These are phyloP conservation scores for Lonchura striata DNA, from an alignment of 2,113 vertebrate species.

Conservation along the genomic window DNA sequence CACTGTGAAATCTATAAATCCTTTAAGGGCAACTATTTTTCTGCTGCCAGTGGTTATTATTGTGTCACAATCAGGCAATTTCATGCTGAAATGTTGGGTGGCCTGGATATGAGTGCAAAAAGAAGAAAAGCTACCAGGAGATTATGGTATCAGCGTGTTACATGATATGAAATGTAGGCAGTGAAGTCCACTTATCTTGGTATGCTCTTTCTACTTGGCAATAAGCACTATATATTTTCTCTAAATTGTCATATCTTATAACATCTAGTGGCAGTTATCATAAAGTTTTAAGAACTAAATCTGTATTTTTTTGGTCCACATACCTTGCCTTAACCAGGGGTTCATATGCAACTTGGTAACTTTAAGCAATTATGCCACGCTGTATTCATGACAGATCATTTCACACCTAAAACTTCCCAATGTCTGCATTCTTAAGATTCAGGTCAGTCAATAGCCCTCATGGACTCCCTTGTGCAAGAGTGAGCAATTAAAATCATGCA, in stretches of 20 bases:
- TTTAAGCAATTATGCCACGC: not conserved
- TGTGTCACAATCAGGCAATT: constrained; percentile 40
- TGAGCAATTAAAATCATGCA: not conserved
- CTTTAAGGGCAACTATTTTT: constrained; percentile 39
- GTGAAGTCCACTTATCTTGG: not conserved
- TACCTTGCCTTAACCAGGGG: not conserved
- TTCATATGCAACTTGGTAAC: not conserved
- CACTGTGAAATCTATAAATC: constrained; percentile 64
- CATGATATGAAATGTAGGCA: not conserved
- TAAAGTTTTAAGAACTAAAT: not conserved
- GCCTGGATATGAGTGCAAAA: not conserved
- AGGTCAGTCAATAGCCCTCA: not conserved
- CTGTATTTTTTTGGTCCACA: too few relatives aligned
- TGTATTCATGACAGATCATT: not conserved
- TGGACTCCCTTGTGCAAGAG: not conserved
- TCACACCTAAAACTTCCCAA: not conserved
- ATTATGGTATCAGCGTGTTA: not conserved
- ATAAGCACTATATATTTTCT: not conserved
- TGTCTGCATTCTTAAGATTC: not conserved
- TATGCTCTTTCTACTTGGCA: not conserved
- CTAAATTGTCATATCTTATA: not conserved
- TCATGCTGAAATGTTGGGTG: constrained; percentile 32
- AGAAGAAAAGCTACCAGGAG: not conserved
- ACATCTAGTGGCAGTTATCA: not conserved
- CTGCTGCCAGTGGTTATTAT: constrained; percentile 17